A percentile compares a stretch with the other conserved stretches of the same genome.
These are phyloP conservation scores for Tridacna gigas DNA, from an alignment of 2,888 invertebrate genomes.

Conservation along the genomic window DNA sequence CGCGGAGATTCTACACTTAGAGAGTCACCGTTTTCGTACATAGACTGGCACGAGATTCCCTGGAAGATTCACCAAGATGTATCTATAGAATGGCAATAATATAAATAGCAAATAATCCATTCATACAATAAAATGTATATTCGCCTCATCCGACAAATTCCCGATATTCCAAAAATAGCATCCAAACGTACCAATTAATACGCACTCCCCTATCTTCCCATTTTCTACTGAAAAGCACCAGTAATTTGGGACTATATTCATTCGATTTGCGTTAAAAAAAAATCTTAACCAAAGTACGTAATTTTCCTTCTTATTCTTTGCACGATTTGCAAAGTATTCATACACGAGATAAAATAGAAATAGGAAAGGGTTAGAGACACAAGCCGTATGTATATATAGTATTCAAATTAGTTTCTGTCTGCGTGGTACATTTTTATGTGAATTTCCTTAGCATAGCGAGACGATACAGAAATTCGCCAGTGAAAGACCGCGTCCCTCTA, in stretches of 20 bases:
- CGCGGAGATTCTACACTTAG: too few relatives aligned
- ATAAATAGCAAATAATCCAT: too few relatives aligned
- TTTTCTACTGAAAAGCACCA: not conserved
- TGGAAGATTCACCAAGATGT: too few relatives aligned
- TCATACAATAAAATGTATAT: too few relatives aligned
- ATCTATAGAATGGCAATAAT: too few relatives aligned
- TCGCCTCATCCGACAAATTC: constrained; percentile 4
- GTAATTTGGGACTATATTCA: not conserved
- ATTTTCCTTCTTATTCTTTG: too few relatives aligned
- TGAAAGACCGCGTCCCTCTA: constrained; percentile 4
- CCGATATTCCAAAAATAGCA: constrained; percentile 27
- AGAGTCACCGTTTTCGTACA: too few relatives aligned
- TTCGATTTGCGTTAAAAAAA: not conserved
- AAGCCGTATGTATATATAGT: not conserved
- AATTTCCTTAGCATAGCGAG: not conserved
- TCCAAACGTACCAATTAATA: not conserved
- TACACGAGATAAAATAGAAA: too few relatives aligned
- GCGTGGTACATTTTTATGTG: constrained; percentile 11
- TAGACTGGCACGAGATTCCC: too few relatives aligned
- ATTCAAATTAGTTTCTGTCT: constrained; percentile 4
- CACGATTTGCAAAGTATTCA: too few relatives aligned
- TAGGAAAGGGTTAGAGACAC: not conserved
- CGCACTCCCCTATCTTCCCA: not conserved
- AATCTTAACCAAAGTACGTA: not conserved
- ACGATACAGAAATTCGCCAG: not conserved